Evolutionary conservation across 2,113 vertebrate species (phyloP).

Genomic region (Menura novaehollandiae): DNA sequence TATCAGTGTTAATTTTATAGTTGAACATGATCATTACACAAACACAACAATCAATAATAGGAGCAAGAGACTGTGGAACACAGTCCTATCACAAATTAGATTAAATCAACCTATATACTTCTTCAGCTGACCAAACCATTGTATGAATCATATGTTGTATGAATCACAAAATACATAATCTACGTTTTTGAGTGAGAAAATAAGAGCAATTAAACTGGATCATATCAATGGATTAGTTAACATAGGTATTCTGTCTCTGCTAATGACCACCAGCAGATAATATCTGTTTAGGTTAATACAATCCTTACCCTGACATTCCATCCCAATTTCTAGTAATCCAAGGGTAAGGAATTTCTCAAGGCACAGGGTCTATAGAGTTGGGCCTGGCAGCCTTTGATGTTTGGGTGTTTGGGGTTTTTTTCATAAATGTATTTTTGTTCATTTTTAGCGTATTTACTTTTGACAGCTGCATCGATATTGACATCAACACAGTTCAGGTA

Average conservation of each 20-base stretch:
- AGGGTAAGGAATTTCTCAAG: neutral
- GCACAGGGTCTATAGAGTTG: neutral
- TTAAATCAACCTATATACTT: neutral
- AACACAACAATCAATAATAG: neutral
- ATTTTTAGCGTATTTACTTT: neutral
- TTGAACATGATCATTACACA: neutral
- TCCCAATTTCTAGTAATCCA: neutral
- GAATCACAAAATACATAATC: neutral
- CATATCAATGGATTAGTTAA: neutral
- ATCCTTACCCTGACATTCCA: neutral
- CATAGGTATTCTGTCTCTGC: neutral
- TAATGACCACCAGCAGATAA: neutral
- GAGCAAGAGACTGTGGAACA: neutral
- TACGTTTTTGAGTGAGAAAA: neutral
- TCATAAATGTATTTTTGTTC: neutral
- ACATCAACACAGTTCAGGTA: neutral
- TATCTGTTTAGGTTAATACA: neutral
- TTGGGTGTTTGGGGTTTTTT: accelerated
- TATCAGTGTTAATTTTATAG: neutral
- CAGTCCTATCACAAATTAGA: neutral
- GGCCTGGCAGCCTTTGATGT: neutral
- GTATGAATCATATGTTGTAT: neutral
- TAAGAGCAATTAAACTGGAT: neutral
- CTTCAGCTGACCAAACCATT: neutral
- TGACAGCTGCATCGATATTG: neutral